Conservation (phyloP, 2,113 vertebrate genomes). For the Ceyx cyanopectus region DNA sequence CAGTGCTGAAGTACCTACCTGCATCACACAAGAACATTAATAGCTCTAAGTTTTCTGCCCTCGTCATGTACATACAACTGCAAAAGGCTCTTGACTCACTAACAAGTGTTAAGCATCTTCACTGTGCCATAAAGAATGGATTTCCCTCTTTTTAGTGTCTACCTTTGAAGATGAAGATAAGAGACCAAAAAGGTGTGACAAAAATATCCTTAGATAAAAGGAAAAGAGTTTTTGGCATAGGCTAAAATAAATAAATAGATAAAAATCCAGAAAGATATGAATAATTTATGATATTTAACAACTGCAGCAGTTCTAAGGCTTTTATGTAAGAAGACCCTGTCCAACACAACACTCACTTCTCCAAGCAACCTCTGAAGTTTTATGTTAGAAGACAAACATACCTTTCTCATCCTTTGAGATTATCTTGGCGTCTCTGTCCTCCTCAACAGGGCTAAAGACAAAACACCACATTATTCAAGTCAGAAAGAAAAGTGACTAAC, state of each 20-base stretch:
- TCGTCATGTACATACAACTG: neutral
- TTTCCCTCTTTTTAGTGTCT: neutral
- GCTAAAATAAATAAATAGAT: neutral
- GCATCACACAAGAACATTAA: neutral
- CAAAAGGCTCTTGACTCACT: neutral
- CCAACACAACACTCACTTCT: neutral
- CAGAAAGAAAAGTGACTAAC: too few relatives aligned
- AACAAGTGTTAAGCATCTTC: neutral
- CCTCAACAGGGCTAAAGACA: conserved; percentile 86
- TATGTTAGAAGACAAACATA: conserved; percentile 50
- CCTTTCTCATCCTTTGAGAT: conserved; percentile 90
- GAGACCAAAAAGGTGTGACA: neutral
- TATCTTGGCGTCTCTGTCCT: conserved; percentile 81
- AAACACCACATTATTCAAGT: conserved; percentile 69
- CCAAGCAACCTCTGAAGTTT: neutral
- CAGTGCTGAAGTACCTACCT: neutral
- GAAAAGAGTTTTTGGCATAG: neutral
- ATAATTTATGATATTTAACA: neutral
- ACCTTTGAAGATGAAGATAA: neutral
- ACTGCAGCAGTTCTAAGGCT: neutral
- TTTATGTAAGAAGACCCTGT: neutral
- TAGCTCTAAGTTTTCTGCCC: neutral
- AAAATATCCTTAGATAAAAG: neutral
- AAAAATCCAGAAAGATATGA: neutral
- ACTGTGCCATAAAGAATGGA: neutral